Evolutionary conservation across 2,113 vertebrate species (phyloP), one percentile per base, ranked within the genome.

Genomic region (Peromyscus maniculatus): DNA sequence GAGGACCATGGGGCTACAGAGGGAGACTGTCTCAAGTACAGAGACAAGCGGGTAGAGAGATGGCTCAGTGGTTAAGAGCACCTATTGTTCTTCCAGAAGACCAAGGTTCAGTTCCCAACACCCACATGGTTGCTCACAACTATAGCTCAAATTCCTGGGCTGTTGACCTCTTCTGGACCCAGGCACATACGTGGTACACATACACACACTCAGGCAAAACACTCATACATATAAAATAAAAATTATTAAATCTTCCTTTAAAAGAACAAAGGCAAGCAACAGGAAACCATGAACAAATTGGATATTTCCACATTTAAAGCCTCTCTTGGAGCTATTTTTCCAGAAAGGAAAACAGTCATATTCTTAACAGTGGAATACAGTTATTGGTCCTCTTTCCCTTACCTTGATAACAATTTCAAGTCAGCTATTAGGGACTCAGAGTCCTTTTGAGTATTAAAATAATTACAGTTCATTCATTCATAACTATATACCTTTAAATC

Each of bases 211-310:
- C n/a, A 43, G 57, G 57, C 82, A 64, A 84, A 43, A 43, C 22
- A 62, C 22, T 16, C 36, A 43, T 83, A 62, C 22, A 39, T 22
- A 39, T 84, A 28, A 84, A 83, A 64, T 64, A 36, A 55, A 86
- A 86, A 33, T 5, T 57, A 71, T 64, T 46, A 1, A 64, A 43
- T 46, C n/a, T 43, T 64, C 64, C n/a, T 46, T 46, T 33, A 87
- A 87, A 33, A 69, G 64, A 69, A 52, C 31, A 52, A 84, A 10
- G 57, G 16, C 22, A 89, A 77, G 16, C 52, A 75, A 39, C 57
- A 95, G 26, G 69, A 90, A n/a, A 79, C 52, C n/a, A 12, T 57
- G 74, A 94, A 83, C 74, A 97, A 93, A 77, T 57, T 43, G 55
- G 31, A 52, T 39, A 90, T 93, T 86, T 84, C 59, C 19, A 3